Conservation (phyloP, 2,113 vertebrate species). For the Orycteropus afer region DNA sequence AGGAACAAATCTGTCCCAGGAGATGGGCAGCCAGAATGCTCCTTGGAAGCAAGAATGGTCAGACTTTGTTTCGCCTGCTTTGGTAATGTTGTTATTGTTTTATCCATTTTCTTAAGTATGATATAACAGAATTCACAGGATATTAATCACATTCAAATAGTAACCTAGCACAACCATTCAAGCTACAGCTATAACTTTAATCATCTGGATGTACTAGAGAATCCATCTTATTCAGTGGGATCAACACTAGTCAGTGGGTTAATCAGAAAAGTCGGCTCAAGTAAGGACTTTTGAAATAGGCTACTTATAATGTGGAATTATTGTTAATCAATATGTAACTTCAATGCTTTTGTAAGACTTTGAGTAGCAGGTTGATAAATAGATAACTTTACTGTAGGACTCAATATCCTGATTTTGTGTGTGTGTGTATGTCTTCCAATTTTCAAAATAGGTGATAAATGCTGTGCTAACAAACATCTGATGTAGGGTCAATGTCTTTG, state of each 20-base stretch:
- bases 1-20: no score
- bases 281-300: neutral
- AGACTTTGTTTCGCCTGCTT: no score
- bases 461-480: neutral
- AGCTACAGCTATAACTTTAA: neutral
- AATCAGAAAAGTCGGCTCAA: neutral
- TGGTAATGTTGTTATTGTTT: neutral
- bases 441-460: neutral
- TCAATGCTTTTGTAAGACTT: neutral
- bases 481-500: neutral
- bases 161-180: neutral
- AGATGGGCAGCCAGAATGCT: no score
- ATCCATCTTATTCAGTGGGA: neutral
- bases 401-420: neutral
- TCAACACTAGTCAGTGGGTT: neutral
- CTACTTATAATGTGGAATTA: neutral
- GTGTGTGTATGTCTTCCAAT: neutral
- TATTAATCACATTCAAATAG: neutral
- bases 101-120: neutral
- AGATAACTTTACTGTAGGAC: neutral
- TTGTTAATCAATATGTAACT: neutral
- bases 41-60: no score
- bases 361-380: neutral
- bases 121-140: neutral
- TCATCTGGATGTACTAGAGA: neutral